Evolutionary conservation across 2,797 vertebrate genomes (phyloP).

Genomic region (Galagoides demidoff): DNA sequence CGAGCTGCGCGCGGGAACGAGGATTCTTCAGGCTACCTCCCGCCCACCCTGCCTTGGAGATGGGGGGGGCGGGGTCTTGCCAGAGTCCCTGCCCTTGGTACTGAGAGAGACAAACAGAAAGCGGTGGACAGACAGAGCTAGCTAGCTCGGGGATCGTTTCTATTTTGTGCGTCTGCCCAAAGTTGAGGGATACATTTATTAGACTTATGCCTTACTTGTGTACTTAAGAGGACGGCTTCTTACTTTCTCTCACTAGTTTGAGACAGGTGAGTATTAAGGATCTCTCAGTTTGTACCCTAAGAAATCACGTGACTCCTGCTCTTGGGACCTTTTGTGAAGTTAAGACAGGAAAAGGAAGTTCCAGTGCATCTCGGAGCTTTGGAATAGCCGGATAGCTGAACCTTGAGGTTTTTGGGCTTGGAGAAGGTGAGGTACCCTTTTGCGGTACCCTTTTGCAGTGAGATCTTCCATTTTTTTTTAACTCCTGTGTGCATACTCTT

Average conservation of each 20-base stretch:
- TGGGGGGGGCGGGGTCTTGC: constrained; percentile 77
- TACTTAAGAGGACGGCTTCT: not conserved
- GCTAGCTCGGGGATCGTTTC: not conserved
- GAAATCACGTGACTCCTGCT: constrained; percentile 67
- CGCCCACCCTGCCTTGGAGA: constrained; percentile 73
- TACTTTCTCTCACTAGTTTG: constrained; percentile 22
- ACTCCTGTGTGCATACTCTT: not conserved
- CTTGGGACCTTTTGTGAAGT: constrained; percentile 70
- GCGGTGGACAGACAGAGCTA: not conserved
- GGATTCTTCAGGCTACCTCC: constrained; percentile 70
- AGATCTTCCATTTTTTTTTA: constrained; percentile 48
- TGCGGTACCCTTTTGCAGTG: constrained; percentile 17
- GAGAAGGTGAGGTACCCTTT: constrained; percentile 41
- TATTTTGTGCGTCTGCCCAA: not conserved
- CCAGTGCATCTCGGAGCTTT: constrained; percentile 54
- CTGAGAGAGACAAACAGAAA: constrained; percentile 64
- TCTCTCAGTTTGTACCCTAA: constrained; percentile 32
- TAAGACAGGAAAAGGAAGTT: constrained; percentile 76
- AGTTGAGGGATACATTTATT: constrained; percentile 26
- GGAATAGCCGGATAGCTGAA: constrained; percentile 33
- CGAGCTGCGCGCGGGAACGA: constrained; percentile 80
- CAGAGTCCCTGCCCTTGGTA: constrained; percentile 83
- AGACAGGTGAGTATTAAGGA: constrained; percentile 56
- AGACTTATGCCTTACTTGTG: not conserved
- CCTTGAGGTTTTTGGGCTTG: constrained; percentile 47